Percentiles rank a stretch among this genome's conserved stretches.
Conservation (phyloP, 2,113 vertebrate species). For the Dascyllus trimaculatus region DNA sequence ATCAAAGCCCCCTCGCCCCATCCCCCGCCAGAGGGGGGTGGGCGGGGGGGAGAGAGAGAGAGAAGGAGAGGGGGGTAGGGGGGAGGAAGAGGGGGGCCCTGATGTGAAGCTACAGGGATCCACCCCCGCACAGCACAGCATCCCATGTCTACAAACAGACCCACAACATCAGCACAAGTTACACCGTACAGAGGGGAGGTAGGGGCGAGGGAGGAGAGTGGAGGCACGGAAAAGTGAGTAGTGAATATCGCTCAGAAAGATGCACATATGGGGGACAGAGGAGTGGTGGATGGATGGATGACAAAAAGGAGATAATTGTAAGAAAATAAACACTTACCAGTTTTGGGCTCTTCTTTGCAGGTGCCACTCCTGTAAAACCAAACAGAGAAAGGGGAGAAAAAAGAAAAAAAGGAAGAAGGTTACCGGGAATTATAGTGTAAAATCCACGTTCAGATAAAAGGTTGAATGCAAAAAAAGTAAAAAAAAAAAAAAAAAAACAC, state of each 20-base stretch:
- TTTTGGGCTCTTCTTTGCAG: constrained; percentile 99
- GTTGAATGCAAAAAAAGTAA: constrained; percentile 6
- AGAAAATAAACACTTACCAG: constrained; percentile 89
- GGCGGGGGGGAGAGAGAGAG: not conserved
- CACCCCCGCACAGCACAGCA: constrained; percentile 61
- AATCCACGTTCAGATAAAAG: constrained; percentile 66
- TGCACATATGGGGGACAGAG: not conserved
- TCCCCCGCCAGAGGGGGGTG: constrained; percentile 35
- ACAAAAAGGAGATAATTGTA: not conserved
- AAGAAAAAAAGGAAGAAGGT: constrained; percentile 80
- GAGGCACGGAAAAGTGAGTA: constrained; percentile 12
- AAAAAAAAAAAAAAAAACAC: constrained; percentile 1
- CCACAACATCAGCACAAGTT: constrained; percentile 63
- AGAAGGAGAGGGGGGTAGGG: not conserved
- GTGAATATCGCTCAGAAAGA: constrained; percentile 8
- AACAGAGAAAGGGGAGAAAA: constrained; percentile 69
- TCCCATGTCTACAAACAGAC: constrained; percentile 55
- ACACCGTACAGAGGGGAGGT: constrained; percentile 8
- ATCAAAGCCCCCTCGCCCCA: constrained; percentile 70
- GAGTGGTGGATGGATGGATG: not conserved
- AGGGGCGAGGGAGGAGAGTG: not conserved
- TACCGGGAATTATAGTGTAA: constrained; percentile 49
- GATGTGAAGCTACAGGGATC: constrained; percentile 63
- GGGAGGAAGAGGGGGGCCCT: not conserved
- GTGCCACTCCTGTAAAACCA: constrained; percentile 92